phyloP scores from a whole-genome alignment of 2,888 invertebrate genomes.

The Oegoconia quadripuncta region DNA sequence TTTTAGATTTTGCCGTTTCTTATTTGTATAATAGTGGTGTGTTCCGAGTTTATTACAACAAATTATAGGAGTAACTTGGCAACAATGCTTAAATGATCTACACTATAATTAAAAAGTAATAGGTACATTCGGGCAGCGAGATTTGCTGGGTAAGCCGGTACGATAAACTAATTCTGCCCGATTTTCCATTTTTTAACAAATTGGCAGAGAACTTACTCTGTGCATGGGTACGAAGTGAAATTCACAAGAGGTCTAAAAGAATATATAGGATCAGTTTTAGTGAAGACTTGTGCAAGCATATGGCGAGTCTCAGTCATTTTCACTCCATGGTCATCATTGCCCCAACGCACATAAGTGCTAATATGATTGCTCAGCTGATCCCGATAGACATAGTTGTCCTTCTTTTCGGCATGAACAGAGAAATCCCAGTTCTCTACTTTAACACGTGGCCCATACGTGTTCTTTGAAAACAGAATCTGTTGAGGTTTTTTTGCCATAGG shows the following conservation, averaged over 20 bases:
- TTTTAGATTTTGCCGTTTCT: too few species aligned
- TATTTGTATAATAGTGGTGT: too few species aligned
- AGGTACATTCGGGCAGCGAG: too few species aligned
- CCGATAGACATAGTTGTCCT: constrained; percentile 71
- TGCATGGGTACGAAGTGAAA: constrained; percentile 70
- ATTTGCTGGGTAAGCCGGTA: too few species aligned
- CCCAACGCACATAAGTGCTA: constrained; percentile 69
- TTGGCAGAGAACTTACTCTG: constrained; percentile 66
- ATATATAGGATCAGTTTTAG: constrained; percentile 60
- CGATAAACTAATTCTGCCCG: too few species aligned
- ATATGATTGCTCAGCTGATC: constrained; percentile 63
- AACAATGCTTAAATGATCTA: too few species aligned
- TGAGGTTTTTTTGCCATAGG: constrained; percentile 63
- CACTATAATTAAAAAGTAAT: too few species aligned
- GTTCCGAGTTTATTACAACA: too few species aligned
- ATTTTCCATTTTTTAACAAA: too few species aligned
- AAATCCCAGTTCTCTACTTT: constrained; percentile 73
- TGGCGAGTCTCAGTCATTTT: constrained; percentile 64
- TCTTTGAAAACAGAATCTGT: constrained; percentile 69
- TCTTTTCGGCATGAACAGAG: constrained; percentile 55
- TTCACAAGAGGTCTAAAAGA: constrained; percentile 66
- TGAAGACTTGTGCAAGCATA: constrained; percentile 66
- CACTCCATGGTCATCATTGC: constrained; percentile 53
- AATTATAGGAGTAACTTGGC: too few species aligned
- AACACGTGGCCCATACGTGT: constrained; percentile 51